phyloP scores from a whole-genome alignment of 2,113 vertebrate species.

The Acanthisitta chloris region DNA sequence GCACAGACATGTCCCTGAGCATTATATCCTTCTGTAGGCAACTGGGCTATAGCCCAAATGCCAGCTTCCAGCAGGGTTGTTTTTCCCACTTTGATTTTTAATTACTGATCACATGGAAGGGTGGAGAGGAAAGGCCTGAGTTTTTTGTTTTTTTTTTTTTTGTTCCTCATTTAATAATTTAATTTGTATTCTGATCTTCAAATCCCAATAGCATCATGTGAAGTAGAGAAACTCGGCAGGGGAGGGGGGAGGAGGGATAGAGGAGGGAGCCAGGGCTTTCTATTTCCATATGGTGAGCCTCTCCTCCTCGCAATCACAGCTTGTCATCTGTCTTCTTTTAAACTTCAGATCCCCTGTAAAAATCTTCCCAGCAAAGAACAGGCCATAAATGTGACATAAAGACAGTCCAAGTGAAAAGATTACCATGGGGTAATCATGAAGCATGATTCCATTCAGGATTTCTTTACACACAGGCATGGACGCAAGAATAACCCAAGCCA shows the following conservation, averaged over 20 bases:
- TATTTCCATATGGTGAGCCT: conserved; percentile 64
- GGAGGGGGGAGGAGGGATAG: conserved; percentile 52
- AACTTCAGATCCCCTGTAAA: conserved; percentile 63
- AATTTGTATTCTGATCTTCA: conserved; percentile 65
- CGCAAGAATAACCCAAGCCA: not conserved
- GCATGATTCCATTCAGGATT: not conserved
- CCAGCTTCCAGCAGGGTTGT: not conserved
- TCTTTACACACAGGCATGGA: not conserved
- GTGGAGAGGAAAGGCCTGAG: not conserved
- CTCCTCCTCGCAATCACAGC: conserved; percentile 50
- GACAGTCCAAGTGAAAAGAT: conserved; percentile 15
- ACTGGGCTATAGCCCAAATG: not conserved
- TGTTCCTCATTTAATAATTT: conserved; percentile 56
- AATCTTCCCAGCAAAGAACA: conserved; percentile 62
- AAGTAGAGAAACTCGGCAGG: conserved; percentile 55
- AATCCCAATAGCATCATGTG: conserved; percentile 59
- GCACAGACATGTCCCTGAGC: not conserved
- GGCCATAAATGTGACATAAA: conserved; percentile 55
- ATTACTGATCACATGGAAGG: conserved; percentile 26
- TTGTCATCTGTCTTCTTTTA: conserved; percentile 70
- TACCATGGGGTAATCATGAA: not conserved
- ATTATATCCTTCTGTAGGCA: not conserved
- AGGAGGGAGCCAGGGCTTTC: conserved; percentile 58
- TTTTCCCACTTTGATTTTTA: conserved; percentile 54
- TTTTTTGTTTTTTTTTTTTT: not conserved